phyloP scores from a whole-genome alignment of 2,888 invertebrate genomes.

The Cephus runcator region DNA sequence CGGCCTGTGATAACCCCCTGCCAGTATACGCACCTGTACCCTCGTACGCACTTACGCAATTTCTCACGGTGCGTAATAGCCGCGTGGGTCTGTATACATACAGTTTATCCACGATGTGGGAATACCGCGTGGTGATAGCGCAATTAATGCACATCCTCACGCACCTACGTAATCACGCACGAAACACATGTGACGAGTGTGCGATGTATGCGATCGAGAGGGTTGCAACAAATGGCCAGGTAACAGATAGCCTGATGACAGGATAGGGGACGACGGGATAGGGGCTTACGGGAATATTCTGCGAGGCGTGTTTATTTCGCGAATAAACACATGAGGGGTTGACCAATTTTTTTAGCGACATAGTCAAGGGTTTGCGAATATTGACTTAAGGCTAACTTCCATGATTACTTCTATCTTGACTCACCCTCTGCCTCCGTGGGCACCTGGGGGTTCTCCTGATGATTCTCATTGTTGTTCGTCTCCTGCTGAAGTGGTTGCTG shows the following conservation, averaged over 20 bases:
- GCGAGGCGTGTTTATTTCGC: no score
- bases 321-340: no score
- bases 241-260: conserved; percentile 57
- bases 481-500: conserved; percentile 48
- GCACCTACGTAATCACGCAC: neutral
- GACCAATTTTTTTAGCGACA: no score
- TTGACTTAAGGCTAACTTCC: no score
- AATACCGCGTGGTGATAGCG: no score
- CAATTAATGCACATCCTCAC: no score
- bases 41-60: conserved; percentile 25
- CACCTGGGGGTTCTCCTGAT: conserved; percentile 50
- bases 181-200: neutral
- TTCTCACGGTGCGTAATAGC: neutral
- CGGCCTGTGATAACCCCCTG: conserved; percentile 23
- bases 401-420: neutral
- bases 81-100: neutral
- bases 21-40: conserved; percentile 40
- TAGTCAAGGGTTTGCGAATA: no score
- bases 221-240: conserved; percentile 50
- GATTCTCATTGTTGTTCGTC: conserved; percentile 50
- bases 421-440: conserved; percentile 50
- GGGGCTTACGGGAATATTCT: neutral
- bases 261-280: conserved; percentile 29
- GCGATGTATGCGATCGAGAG: neutral
- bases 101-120: no score